phyloP scores from a whole-genome alignment of 2,888 invertebrate species.

The Ophion ellenae region DNA sequence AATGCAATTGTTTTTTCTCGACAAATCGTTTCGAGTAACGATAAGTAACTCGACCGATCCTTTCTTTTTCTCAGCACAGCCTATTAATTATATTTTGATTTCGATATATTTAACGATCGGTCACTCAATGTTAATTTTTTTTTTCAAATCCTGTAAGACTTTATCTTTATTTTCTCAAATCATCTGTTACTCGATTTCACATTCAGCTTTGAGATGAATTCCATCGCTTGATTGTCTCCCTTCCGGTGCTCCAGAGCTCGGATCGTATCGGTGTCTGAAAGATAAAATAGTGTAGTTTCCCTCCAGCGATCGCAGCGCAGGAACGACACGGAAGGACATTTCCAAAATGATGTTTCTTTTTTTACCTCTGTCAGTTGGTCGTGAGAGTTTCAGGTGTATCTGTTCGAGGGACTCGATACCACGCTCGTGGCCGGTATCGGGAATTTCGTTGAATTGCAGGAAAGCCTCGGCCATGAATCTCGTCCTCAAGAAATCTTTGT shows the following conservation, averaged over 20 bases:
- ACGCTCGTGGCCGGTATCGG: constrained; percentile 86
- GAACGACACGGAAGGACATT: background rate
- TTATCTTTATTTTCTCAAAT: constrained; percentile 25
- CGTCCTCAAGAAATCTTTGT: constrained; percentile 96
- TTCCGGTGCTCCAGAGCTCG: constrained; percentile 92
- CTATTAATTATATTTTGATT: constrained; percentile 20
- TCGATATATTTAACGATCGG: background rate
- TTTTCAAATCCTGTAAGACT: background rate
- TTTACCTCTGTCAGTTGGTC: constrained; percentile 89
- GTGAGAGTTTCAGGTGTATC: constrained; percentile 89
- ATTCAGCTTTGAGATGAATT: constrained; percentile 93
- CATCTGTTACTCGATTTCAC: constrained; percentile 84
- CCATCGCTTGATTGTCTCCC: constrained; percentile 95
- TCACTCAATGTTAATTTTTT: background rate
- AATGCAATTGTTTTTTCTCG: constrained; percentile 47
- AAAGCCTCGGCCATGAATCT: constrained; percentile 98
- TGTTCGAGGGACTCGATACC: constrained; percentile 87
- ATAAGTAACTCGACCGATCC: constrained; percentile 35
- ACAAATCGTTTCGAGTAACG: constrained; percentile 24
- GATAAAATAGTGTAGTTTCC: constrained; percentile 33
- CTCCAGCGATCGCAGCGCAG: background rate
- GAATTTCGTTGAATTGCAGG: constrained; percentile 91
- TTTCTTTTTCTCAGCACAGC: constrained; percentile 50
- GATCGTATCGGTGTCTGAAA: constrained; percentile 88
- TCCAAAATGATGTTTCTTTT: constrained; percentile 60